Conservation (phyloP, 2,797 vertebrate genomes). For the Coracias cyanogaster region DNA sequence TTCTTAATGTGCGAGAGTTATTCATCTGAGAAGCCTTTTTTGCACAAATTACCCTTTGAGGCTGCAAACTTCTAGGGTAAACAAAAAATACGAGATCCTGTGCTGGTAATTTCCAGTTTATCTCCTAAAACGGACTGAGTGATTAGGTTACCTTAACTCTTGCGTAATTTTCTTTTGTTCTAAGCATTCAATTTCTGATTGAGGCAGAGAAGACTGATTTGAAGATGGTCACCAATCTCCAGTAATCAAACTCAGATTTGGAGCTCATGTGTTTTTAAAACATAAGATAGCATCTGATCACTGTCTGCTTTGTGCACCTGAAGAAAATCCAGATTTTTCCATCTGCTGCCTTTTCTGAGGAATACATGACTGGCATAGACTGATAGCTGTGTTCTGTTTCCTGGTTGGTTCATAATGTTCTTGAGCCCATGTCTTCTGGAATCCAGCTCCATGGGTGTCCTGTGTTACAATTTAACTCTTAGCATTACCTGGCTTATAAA, state of each 20-base stretch:
- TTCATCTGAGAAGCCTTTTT: not conserved
- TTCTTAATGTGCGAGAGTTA: not conserved
- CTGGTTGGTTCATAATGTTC: not conserved
- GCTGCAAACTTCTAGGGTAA: not conserved
- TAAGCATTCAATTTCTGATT: not conserved
- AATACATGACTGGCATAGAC: not conserved
- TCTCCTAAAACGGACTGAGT: not conserved
- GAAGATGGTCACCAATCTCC: not conserved
- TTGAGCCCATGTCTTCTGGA: not conserved
- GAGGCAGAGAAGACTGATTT: not conserved
- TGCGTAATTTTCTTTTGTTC: not conserved
- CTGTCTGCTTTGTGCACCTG: not conserved
- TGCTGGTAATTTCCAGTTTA: not conserved
- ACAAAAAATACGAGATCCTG: not conserved
- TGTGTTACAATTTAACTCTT: not conserved
- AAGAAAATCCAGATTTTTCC: not conserved
- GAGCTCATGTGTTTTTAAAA: not conserved
- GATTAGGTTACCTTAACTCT: not conserved
- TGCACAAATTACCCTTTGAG: not conserved
- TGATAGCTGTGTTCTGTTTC: not conserved
- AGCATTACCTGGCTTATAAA: not conserved
- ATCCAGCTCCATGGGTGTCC: not conserved
- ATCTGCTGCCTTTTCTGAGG: not conserved
- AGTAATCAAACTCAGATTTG: not conserved
- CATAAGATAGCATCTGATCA: fast-evolving